These are phyloP conservation scores for Drosophila hydei DNA, from an alignment of 1,140 invertebrate genomes.

Conservation along the genomic window DNA sequence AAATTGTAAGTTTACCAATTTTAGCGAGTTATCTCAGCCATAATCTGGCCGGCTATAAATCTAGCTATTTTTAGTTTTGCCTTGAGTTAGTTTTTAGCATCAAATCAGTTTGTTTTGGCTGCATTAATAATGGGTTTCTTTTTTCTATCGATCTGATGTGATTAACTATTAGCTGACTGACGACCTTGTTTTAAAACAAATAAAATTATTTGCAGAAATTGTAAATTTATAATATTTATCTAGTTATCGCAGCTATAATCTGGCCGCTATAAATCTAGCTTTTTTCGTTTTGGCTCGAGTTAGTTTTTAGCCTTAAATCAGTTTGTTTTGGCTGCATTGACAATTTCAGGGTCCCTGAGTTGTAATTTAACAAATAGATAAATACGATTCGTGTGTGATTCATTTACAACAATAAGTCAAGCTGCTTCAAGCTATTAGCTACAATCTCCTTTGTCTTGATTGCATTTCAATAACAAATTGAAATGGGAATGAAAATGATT, in stretches of 20 bases:
- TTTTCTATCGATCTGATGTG: too few relatives aligned
- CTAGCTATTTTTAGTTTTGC: neutral
- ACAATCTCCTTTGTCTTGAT: too few relatives aligned
- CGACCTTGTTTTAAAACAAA: too few relatives aligned
- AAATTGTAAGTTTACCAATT: neutral
- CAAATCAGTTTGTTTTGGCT: neutral
- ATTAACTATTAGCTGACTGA: too few relatives aligned
- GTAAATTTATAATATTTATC: neutral
- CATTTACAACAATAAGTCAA: too few relatives aligned
- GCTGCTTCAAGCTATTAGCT: too few relatives aligned
- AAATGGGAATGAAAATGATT: too few relatives aligned
- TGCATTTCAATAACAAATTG: too few relatives aligned
- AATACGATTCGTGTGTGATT: neutral
- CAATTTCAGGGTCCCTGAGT: neutral
- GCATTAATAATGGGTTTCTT: too few relatives aligned
- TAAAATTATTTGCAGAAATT: neutral
- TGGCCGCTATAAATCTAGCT: neutral
- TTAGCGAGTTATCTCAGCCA: too few relatives aligned
- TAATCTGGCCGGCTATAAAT: neutral
- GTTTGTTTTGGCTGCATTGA: neutral
- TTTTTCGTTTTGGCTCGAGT: neutral
- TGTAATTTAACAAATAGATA: neutral
- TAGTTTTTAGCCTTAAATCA: neutral
- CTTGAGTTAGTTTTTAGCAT: neutral
- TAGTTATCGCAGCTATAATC: too few relatives aligned